Evolutionary conservation across 2,888 invertebrate species (phyloP), one percentile per base, ranked within the genome.

Genomic region (Orchesella flavescens): DNA sequence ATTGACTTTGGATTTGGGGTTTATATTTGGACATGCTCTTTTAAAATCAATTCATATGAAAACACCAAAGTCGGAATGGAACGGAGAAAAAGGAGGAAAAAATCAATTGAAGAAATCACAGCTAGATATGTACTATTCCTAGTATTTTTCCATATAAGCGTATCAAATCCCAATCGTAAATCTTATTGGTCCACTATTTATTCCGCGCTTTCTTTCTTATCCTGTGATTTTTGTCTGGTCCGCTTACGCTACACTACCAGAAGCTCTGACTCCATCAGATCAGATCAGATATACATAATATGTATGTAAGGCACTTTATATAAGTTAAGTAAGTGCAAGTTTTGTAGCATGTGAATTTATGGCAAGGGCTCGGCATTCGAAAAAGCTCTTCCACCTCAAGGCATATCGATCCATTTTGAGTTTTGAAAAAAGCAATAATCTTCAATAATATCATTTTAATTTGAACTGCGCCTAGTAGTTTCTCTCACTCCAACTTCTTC

Each of bases 91-190:
- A 55, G 66, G 55, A 34, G 65, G 65, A 17, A 79, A 72, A 74
- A 80, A 80, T 80, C 80, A 80, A 80, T 80, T 80, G 80, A 68
- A 66, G 49, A 68, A 74, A 55, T 73, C 59, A 46, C 73, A 61
- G 59, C 23, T 17, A 43, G 59, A 74, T 49, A 74, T 80, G 19
- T 49, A 75, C 65, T 65, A n/a, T 69, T 10, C 23, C 49, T 17
- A 66, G 65, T 46, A 24, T 57, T 57, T 65, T 71, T 65, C 80
- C 80, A 68, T 80, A 74, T 80, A 80, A 43, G 80, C 74, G 80
- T 74, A 80, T 80, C 80, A 68, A 80, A 73, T 73, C 66, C 73
- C 24, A 55, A 79, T 80, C 80, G 61, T 80, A 80, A 80, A 80
- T 80, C 80, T 80, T 68, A 34, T 68, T 23, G 53, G 24, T 74